These are phyloP conservation scores for Spodoptera picta DNA, from an alignment of 2,888 invertebrate genomes.

Conservation along the genomic window DNA sequence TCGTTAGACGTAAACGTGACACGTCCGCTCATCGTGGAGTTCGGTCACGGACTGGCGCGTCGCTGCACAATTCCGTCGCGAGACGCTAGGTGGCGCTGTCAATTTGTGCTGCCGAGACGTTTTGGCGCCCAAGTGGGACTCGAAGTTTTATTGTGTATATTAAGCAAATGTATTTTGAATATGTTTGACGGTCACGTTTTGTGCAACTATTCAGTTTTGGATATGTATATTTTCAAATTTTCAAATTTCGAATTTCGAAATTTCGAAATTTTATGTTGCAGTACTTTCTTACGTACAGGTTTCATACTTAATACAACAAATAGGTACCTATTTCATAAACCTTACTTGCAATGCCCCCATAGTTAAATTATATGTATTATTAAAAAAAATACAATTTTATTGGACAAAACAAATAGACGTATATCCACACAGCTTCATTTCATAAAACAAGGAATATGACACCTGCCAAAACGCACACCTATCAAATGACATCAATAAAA, in stretches of 20 bases:
- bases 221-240: too few relatives aligned
- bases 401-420: too few relatives aligned
- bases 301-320: too few relatives aligned
- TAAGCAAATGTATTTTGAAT: conserved; percentile 52
- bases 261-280: conserved; percentile 8
- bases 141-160: conserved; percentile 53
- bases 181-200: conserved; percentile 46
- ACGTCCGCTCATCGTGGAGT: conserved; percentile 74
- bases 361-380: too few relatives aligned
- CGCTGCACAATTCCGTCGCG: conserved; percentile 66
- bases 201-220: conserved; percentile 35
- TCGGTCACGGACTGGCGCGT: conserved; percentile 78
- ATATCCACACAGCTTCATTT: too few relatives aligned
- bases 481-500: conserved; percentile 11
- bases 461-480: too few relatives aligned
- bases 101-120: conserved; percentile 72
- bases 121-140: conserved; percentile 76
- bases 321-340: too few relatives aligned
- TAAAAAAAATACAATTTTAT: too few relatives aligned
- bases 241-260: too few relatives aligned
- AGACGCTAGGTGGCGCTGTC: conserved; percentile 81
- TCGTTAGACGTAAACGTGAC: conserved; percentile 71
- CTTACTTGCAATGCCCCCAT: too few relatives aligned
- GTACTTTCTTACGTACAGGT: too few relatives aligned
- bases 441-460: too few relatives aligned